phyloP scores from a whole-genome alignment of 2,797 vertebrate genomes.

The Pseudocheirus occidentalis region DNA sequence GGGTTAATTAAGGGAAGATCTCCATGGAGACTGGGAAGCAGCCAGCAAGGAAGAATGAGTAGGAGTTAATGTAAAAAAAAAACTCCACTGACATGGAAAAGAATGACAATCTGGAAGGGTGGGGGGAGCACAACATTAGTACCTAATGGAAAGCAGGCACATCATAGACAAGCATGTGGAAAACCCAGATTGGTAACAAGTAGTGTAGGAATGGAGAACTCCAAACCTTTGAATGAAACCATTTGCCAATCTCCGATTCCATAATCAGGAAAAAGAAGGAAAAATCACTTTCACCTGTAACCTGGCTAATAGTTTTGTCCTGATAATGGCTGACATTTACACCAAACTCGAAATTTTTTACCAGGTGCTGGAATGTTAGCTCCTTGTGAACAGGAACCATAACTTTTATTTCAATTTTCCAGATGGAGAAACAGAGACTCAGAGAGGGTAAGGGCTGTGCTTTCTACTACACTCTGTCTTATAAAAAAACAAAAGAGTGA shows the following conservation, averaged over 20 bases:
- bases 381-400: neutral
- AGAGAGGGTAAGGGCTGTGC: neutral
- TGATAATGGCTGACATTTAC: neutral
- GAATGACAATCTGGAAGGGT: neutral
- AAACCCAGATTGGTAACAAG: no score
- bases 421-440: neutral
- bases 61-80: conserved; percentile 20
- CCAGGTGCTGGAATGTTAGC: neutral
- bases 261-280: neutral
- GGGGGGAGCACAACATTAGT: neutral
- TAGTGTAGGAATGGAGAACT: neutral
- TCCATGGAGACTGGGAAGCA: conserved; percentile 81
- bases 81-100: neutral
- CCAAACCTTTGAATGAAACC: neutral
- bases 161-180: accelerated
- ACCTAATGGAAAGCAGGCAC: neutral
- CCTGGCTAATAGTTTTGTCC: neutral
- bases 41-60: conserved; percentile 28
- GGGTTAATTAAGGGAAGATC: conserved; percentile 78
- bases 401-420: neutral
- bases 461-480: neutral
- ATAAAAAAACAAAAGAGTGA: neutral
- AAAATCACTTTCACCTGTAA: neutral
- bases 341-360: neutral
- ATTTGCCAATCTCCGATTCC: neutral